Conservation (phyloP, 2,888 invertebrate genomes). For the Philereme vetulata region DNA sequence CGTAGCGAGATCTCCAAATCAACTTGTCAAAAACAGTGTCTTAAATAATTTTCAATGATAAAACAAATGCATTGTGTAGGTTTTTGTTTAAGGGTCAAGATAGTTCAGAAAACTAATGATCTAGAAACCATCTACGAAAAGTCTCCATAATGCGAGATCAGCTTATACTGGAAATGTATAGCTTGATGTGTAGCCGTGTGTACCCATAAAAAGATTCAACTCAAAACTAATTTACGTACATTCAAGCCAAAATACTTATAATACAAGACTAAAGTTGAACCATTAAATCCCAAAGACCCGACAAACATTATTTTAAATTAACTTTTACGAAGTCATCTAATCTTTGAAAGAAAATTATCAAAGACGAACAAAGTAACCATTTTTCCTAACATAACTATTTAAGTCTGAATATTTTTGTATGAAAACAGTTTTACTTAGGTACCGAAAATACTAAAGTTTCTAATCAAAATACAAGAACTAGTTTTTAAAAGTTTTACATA, state of each 20-base stretch:
- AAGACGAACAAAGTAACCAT: conserved; percentile 1
- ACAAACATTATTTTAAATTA: conserved; percentile 23
- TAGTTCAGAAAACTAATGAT: not conserved
- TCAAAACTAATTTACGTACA: conserved; percentile 15
- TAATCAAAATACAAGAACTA: not conserved
- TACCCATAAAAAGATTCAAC: not conserved
- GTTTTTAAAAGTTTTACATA: not conserved
- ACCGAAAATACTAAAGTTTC: not conserved
- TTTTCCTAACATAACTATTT: not conserved
- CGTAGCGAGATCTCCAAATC: too few species aligned
- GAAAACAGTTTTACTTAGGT: not conserved
- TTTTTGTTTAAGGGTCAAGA: too few species aligned
- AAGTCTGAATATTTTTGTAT: not conserved
- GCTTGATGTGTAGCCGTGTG: too few species aligned
- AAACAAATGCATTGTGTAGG: too few species aligned
- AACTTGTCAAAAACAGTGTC: too few species aligned
- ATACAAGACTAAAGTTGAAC: conserved; percentile 14
- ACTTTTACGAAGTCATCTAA: conserved; percentile 16
- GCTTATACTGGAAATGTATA: too few species aligned
- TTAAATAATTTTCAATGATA: too few species aligned
- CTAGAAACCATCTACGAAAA: too few species aligned
- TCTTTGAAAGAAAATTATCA: conserved; percentile 15
- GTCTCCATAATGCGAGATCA: too few species aligned
- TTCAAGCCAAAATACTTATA: conserved; percentile 10
- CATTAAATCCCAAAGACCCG: conserved; percentile 14